Evolutionary conservation across 2,888 invertebrate species (phyloP).

Genomic region (Bembecia ichneumoniformis): DNA sequence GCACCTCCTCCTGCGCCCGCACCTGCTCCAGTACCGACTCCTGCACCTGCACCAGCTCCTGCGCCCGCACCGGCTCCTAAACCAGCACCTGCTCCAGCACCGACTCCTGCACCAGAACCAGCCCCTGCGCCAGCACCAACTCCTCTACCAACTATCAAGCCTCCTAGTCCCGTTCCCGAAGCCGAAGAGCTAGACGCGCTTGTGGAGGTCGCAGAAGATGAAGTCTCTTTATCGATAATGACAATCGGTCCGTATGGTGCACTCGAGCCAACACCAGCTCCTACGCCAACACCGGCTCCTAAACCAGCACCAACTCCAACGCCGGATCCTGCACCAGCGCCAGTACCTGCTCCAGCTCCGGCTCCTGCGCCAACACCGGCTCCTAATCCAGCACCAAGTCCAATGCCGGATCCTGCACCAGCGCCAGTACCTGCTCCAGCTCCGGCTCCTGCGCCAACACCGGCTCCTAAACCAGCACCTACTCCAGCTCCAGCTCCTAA

Average conservation of each 20-base stretch:
- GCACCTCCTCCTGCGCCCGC: background rate
- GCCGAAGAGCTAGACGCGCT: background rate
- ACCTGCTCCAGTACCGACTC: slow-evolving; percentile 3
- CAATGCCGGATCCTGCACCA: too few species aligned
- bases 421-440: background rate
- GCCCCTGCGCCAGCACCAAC: background rate
- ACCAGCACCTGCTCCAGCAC: background rate
- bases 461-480: too few species aligned
- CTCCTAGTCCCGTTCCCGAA: background rate
- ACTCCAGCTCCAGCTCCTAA: slow-evolving; percentile 1
- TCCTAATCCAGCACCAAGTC: background rate
- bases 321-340: too few species aligned
- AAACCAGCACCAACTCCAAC: too few species aligned
- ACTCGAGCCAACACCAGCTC: slow-evolving; percentile 4
- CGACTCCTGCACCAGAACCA: background rate
- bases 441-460: slow-evolving; percentile 1
- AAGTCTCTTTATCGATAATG: slow-evolving; percentile 1
- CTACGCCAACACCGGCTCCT: too few species aligned
- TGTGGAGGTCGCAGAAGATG: slow-evolving; percentile 1
- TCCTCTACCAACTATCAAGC: background rate
- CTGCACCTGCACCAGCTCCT: slow-evolving; percentile 4
- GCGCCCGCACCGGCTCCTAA: background rate
- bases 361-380: background rate
- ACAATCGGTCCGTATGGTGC: slow-evolving; percentile 1
- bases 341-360: background rate